phyloP scores from a whole-genome alignment of 2,888 invertebrate genomes.

The Rhopalosiphum nymphaeae region DNA sequence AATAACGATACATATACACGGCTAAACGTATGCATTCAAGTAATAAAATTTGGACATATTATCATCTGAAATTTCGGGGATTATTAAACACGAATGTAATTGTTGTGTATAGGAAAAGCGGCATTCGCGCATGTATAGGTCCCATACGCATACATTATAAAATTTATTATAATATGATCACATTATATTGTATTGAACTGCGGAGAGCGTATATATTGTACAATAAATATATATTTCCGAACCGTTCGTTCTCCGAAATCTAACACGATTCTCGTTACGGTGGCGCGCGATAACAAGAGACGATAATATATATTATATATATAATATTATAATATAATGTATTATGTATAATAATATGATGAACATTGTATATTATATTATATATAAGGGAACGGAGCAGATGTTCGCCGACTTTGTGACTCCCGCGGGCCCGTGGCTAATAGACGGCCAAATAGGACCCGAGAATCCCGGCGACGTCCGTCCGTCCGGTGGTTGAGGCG shows the following conservation, averaged over 20 bases:
- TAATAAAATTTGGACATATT: conserved; percentile 15
- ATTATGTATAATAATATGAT: background rate
- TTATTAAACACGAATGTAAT: conserved; percentile 24
- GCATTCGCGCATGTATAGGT: background rate
- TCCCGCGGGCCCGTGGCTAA: conserved; percentile 60
- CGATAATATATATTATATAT: background rate
- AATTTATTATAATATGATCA: background rate
- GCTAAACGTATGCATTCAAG: conserved; percentile 19
- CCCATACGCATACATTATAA: background rate
- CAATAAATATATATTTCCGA: background rate
- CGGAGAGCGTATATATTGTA: background rate
- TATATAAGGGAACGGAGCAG: conserved; percentile 5
- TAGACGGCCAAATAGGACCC: conserved; percentile 64
- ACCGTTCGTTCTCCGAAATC: conserved; percentile 46
- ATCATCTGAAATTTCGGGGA: background rate
- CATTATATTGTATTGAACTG: background rate
- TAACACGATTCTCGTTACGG: conserved; percentile 63
- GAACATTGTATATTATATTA: background rate
- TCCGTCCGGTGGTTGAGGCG: conserved; percentile 7
- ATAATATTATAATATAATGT: background rate
- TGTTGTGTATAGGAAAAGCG: background rate
- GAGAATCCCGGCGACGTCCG: conserved; percentile 22
- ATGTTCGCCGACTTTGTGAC: conserved; percentile 62
- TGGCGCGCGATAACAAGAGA: conserved; percentile 9
- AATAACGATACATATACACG: background rate